Evolutionary conservation across 2,888 invertebrate genomes (phyloP).

Genomic region (Standfussiana lucernea): DNA sequence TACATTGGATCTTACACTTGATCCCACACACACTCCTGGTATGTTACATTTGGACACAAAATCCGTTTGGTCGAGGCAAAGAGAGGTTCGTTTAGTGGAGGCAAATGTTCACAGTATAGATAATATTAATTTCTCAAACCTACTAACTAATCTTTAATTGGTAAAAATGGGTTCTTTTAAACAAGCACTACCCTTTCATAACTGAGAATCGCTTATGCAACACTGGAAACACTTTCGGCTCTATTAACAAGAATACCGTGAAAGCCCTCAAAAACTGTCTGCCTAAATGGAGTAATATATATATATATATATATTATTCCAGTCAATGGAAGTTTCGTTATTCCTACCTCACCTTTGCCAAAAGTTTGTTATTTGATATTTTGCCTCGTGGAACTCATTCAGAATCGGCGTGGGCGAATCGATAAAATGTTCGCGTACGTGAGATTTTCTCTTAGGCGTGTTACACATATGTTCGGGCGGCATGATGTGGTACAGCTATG

Average conservation of each 20-base stretch:
- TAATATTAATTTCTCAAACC: not conserved
- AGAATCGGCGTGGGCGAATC: slow-evolving; percentile 8
- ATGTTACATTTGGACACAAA: too few species aligned
- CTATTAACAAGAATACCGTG: not conserved
- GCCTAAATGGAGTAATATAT: too few species aligned
- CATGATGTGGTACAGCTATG: not conserved
- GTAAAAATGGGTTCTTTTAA: not conserved
- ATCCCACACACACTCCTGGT: too few species aligned
- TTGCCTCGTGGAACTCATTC: slow-evolving; percentile 17
- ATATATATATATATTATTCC: too few species aligned
- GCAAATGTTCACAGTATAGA: not conserved
- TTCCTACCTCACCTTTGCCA: not conserved
- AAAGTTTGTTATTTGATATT: slow-evolving; percentile 22
- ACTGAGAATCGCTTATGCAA: not conserved
- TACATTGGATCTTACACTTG: too few species aligned
- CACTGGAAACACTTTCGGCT: not conserved
- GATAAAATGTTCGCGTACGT: slow-evolving; percentile 5
- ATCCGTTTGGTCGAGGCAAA: too few species aligned
- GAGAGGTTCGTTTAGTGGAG: not conserved
- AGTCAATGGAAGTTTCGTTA: not conserved
- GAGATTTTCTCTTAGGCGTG: not conserved
- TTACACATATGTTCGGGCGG: not conserved
- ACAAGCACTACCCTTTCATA: not conserved
- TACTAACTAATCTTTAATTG: not conserved
- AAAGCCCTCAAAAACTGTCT: not conserved